Base-by-base conservation (phyloP, 2,797 vertebrate genomes). In the Jordanella pulchra region DNA sequence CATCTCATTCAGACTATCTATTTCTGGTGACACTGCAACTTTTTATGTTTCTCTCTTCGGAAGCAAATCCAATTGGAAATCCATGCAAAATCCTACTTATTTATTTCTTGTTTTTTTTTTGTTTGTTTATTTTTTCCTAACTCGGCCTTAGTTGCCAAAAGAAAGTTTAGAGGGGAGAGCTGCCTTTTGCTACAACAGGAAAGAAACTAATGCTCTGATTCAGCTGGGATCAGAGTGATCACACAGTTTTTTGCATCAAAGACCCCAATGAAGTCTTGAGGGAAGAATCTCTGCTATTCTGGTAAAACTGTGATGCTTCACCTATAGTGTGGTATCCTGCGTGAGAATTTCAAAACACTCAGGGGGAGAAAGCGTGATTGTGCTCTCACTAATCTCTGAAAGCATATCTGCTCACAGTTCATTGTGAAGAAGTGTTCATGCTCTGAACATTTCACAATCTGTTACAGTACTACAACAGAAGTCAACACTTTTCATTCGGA, bases 1-100 rank as follows among this genome's bases (percentile, higher is more conserved):
- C 75, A 80, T 87, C 81, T 84, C 78, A 81, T 86, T 90, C 80
- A 79, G 27, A 53, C 71, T 75, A 75, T 86, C 87, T 93, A 82
- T 89, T 88, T 82, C 4, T 65, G 81, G 84, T 89, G 82, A 84
- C 58, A 51, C 78, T 71, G 80, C 83, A 81, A 84, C 66, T 86
- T 85, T 79, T 71, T 70, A 50, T 79, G 53, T 70, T 77, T 61
- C 39, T 65, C 54, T 39, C 39, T 51, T 77, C 64, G 47, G 58
- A 83, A 66, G 65, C 61, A 67, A 35, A 67, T 67, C 4, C 47
- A 28, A 68, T n/a, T 30, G 14, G 25, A 69, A 71, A 75, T 70
- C 56, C 82, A 77, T n/a, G 25, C 60, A 63, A 63, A 63, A 63
- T 63, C n/a, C 60, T 42, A 15, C n/a, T 63, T 44, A 63, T 63